These are phyloP conservation scores for Pyxicephalus adspersus DNA, from an alignment of 2,113 vertebrate species.

Conservation along the genomic window DNA sequence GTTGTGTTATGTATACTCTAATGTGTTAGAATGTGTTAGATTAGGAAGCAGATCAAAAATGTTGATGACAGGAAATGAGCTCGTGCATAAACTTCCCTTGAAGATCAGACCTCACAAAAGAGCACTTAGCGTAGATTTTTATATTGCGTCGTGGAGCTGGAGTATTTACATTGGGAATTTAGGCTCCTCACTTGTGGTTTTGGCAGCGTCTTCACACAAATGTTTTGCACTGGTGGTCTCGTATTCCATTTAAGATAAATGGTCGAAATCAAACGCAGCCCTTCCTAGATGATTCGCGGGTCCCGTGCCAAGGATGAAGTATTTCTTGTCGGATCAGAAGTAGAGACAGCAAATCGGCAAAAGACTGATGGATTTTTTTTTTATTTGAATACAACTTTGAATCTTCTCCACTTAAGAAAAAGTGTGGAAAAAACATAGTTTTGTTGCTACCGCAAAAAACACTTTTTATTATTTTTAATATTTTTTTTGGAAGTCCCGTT, in stretches of 20 bases:
- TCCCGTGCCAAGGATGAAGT: conserved; percentile 68
- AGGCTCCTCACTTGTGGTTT: conserved; percentile 83
- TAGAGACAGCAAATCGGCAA: conserved; percentile 14
- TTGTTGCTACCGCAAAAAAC: no score
- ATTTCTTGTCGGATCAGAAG: conserved; percentile 59
- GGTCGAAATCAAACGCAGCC: conserved; percentile 82
- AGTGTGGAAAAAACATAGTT: neutral
- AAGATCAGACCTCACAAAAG: conserved; percentile 60
- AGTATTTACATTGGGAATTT: conserved; percentile 83
- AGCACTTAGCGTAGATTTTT: conserved; percentile 65
- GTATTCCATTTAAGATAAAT: conserved; percentile 78
- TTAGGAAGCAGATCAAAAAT: conserved; percentile 50
- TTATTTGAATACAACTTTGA: neutral
- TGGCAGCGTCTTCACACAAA: conserved; percentile 83
- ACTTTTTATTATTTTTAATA: neutral
- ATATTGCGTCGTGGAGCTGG: conserved; percentile 71
- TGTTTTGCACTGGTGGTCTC: conserved; percentile 83
- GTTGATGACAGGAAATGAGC: conserved; percentile 54
- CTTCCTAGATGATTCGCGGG: conserved; percentile 69
- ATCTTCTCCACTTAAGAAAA: neutral
- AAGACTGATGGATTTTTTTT: neutral
- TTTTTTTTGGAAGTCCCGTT: neutral
- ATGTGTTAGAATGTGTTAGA: conserved; percentile 55
- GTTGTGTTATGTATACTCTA: conserved; percentile 33
- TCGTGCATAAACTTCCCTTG: conserved; percentile 36